Evolutionary conservation across 1,140 invertebrate genomes (phyloP), one percentile per base, ranked within the genome.

Genomic region (Lepidostoma basale): DNA sequence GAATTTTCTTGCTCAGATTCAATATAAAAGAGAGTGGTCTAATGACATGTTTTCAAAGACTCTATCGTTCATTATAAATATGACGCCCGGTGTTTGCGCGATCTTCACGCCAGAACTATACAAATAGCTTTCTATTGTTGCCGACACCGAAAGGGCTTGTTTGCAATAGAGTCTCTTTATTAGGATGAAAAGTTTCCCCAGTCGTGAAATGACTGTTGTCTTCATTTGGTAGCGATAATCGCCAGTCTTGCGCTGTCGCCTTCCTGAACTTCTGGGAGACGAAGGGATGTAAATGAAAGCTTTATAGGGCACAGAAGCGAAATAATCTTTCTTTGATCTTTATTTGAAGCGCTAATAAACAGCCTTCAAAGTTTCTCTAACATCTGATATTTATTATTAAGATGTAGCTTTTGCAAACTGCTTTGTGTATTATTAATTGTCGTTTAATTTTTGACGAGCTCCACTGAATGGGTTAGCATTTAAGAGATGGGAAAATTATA

Each of bases 121-220:
- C n/a, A n/a, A n/a, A n/a, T n/a, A 26, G n/a, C 25, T 6, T 12
- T 47, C 23, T 9, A 52, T 20, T 52, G 47, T 25, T 28, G 16
- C 25, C 47, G 18, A 28, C 47, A 30, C 18, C 16, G 22, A 12
- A 16, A 52, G 22, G 44, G 25, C 8, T 16, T 52, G 47, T 52
- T 52, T 30, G 47, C 14, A 52, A 23, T 47, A 20, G 14, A 52
- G 25, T 52, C 47, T 52, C 20, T 9, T 9, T 30, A 52, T 52
- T 52, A 1, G 16, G 44, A 4, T 16, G 22, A 26, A 52, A 52
- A 52, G 22, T 52, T 52, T 28, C 28, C 47, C 9, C 44, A 20
- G 16, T 52, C 16, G 25, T 26, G 25, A 26, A 26, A 52, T 52
- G 25, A 52, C 47, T 52, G 47, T 52, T 52, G 47, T 52, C 47